These are phyloP conservation scores for Nyctalus aviator DNA, from an alignment of 2,797 vertebrate genomes.

Conservation along the genomic window DNA sequence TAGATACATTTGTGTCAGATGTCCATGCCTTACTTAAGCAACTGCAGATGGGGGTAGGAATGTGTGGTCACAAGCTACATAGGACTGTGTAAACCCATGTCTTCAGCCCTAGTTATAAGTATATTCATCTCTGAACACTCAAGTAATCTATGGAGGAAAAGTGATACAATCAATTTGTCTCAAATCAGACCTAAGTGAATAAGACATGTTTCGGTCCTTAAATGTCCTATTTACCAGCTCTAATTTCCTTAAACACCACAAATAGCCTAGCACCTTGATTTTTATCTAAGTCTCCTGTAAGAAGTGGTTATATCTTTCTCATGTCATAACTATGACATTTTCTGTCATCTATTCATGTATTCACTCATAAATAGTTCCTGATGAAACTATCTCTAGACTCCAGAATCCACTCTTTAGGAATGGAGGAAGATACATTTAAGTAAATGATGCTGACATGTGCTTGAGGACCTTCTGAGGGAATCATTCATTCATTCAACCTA, in stretches of 20 bases:
- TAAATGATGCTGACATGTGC: not conserved
- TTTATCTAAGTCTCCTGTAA: not conserved
- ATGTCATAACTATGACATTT: not conserved
- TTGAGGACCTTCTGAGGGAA: slow-evolving; percentile 4
- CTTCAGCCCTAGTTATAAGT: not conserved
- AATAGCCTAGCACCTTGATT: not conserved
- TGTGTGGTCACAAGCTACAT: not conserved
- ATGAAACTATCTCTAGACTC: not conserved
- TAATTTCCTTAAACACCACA: not conserved
- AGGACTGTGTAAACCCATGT: not conserved
- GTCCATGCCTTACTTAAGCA: not conserved
- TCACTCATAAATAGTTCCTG: not conserved
- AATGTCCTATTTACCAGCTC: not conserved
- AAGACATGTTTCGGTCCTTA: not conserved
- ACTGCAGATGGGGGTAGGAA: not conserved
- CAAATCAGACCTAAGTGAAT: not conserved
- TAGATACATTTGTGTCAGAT: not conserved
- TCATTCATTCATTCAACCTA: not conserved
- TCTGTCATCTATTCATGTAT: not conserved
- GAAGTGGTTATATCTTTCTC: not conserved
- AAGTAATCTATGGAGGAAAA: not conserved
- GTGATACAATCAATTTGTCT: not conserved
- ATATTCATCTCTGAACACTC: not conserved
- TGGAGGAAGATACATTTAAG: not conserved
- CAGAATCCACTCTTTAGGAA: not conserved